These are phyloP conservation scores for Chloropsis cyanopogon DNA, from an alignment of 2,113 vertebrate species.

Conservation along the genomic window DNA sequence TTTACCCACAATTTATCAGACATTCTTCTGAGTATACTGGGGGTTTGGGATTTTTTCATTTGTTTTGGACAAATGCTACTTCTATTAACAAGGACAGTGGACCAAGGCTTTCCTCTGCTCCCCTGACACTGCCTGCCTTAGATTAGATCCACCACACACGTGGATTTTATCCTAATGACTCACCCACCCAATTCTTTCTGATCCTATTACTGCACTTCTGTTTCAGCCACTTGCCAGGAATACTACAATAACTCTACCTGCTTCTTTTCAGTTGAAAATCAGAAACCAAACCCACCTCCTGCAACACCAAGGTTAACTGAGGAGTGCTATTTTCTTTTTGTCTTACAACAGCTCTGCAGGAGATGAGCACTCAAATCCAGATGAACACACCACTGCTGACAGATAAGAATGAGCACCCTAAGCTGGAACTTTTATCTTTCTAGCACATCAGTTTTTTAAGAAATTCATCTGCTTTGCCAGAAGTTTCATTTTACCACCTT, in stretches of 20 bases:
- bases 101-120: not conserved
- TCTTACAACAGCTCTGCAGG: not conserved
- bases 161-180: conserved; percentile 33
- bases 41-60: not conserved
- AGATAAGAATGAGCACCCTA: not conserved
- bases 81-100: not conserved
- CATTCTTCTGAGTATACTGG: not conserved
- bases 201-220: conserved; percentile 32
- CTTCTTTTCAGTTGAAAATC: not conserved
- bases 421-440: not conserved
- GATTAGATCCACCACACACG: not conserved
- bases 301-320: not conserved
- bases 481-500: not conserved
- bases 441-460: not conserved
- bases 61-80: not conserved
- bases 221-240: not conserved
- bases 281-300: not conserved
- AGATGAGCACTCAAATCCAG: not conserved
- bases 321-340: not conserved
- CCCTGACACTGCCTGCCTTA: not conserved
- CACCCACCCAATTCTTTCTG: conserved; percentile 28
- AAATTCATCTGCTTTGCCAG: not conserved
- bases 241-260: not conserved
- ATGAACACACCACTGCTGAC: not conserved
- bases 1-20: not conserved